These are phyloP conservation scores for Thermophis baileyi DNA, from an alignment of 2,113 vertebrate species.

Conservation along the genomic window DNA sequence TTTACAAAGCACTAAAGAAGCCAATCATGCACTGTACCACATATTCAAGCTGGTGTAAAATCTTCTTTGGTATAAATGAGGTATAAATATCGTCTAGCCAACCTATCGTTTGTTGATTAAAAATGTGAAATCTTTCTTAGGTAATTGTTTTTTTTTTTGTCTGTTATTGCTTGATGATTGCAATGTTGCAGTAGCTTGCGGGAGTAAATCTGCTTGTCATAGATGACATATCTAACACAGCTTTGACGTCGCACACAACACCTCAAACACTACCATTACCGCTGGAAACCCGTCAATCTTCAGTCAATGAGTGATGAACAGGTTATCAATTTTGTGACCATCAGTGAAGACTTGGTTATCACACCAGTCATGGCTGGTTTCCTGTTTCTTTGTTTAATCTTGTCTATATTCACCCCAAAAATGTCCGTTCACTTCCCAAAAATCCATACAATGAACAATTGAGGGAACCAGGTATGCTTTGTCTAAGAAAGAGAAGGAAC, in stretches of 20 bases:
- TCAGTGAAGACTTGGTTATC: neutral
- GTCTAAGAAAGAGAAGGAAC: no score
- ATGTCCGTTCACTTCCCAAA: no score
- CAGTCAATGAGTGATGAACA: neutral
- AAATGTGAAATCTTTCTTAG: neutral
- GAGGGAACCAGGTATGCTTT: no score
- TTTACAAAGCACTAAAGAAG: constrained; percentile 35
- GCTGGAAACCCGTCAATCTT: neutral
- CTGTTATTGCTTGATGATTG: neutral
- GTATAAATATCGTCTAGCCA: constrained; percentile 33
- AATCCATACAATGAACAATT: no score
- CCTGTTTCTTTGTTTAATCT: neutral
- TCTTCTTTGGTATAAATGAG: constrained; percentile 37
- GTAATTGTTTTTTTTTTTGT: no score
- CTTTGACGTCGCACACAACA: neutral
- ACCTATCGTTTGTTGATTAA: neutral
- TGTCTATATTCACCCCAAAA: neutral
- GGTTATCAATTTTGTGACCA: neutral
- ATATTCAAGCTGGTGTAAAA: neutral
- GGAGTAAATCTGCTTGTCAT: neutral
- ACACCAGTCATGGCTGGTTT: neutral
- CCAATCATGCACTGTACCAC: neutral
- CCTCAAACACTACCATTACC: neutral
- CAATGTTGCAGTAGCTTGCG: neutral
- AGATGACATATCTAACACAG: neutral